phyloP scores from a whole-genome alignment of 2,113 vertebrate genomes.

The Syrmaticus mikado region DNA sequence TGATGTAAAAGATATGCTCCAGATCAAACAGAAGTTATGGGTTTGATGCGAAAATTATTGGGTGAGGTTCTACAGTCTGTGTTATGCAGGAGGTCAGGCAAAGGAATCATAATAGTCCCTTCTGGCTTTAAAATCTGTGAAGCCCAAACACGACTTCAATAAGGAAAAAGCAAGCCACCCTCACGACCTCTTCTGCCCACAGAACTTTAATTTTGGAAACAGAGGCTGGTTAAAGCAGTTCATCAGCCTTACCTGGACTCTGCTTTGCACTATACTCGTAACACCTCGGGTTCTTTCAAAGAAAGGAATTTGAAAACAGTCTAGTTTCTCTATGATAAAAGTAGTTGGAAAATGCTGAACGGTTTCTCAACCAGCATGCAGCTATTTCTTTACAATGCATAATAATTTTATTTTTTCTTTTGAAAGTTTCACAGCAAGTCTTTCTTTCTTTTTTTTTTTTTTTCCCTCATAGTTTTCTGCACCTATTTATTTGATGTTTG shows the following conservation, averaged over 20 bases:
- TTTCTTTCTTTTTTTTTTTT: background rate
- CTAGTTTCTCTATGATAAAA: constrained; percentile 60
- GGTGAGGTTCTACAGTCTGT: constrained; percentile 72
- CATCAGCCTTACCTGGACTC: constrained; percentile 72
- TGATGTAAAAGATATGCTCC: constrained; percentile 72
- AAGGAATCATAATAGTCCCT: constrained; percentile 68
- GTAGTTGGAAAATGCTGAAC: constrained; percentile 30
- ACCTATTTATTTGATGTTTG: background rate
- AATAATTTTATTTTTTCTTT: background rate
- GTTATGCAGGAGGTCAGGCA: constrained; percentile 70
- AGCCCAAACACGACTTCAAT: constrained; percentile 73
- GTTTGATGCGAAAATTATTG: constrained; percentile 74
- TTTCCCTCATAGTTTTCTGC: background rate
- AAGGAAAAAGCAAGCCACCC: constrained; percentile 68
- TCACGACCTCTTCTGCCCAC: constrained; percentile 69
- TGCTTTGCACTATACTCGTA: constrained; percentile 55
- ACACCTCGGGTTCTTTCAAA: constrained; percentile 60
- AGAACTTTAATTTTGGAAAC: constrained; percentile 75
- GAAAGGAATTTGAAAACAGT: constrained; percentile 61
- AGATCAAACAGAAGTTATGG: constrained; percentile 71
- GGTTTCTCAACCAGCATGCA: constrained; percentile 13
- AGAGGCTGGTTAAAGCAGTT: constrained; percentile 70
- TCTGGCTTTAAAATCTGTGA: constrained; percentile 73
- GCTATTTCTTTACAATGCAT: constrained; percentile 21
- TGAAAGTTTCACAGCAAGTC: background rate